Conservation (phyloP, 2,797 vertebrate species). For the Bovichtus variegatus region DNA sequence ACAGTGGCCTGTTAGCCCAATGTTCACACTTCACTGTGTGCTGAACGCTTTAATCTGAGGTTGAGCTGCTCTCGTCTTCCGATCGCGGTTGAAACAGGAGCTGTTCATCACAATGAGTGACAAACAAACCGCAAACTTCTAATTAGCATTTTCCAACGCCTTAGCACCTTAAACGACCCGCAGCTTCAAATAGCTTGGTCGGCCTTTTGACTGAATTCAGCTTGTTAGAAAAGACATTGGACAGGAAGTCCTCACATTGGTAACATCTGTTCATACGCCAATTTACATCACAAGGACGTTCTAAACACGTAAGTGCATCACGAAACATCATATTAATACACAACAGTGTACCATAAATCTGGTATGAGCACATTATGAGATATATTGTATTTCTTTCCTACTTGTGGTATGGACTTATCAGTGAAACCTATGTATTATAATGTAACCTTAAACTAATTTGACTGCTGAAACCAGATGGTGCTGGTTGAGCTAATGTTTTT, state of each 20-base stretch:
- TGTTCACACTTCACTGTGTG: slow-evolving; percentile 16
- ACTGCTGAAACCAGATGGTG: too few species aligned
- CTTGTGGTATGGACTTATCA: too few species aligned
- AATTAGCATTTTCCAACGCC: background rate
- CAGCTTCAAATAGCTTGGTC: background rate
- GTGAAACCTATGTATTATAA: too few species aligned
- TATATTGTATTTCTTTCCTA: too few species aligned
- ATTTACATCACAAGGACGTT: background rate
- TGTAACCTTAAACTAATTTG: too few species aligned
- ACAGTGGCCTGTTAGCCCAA: slow-evolving; percentile 9
- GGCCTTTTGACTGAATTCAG: background rate
- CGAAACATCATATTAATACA: too few species aligned
- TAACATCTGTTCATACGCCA: background rate
- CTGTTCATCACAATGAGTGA: background rate
- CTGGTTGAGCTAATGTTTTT: too few species aligned
- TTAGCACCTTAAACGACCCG: background rate
- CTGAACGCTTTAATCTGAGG: slow-evolving; percentile 16
- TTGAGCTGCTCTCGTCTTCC: slow-evolving; percentile 10
- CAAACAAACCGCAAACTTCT: background rate
- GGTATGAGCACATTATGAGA: too few species aligned
- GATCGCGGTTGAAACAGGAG: slow-evolving; percentile 8
- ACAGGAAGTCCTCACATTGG: background rate
- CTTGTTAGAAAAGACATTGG: background rate
- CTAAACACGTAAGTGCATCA: too few species aligned
- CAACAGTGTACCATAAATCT: too few species aligned